Base-by-base conservation (phyloP, 2,888 invertebrate genomes). In the Lacanobia wlatinum region DNA sequence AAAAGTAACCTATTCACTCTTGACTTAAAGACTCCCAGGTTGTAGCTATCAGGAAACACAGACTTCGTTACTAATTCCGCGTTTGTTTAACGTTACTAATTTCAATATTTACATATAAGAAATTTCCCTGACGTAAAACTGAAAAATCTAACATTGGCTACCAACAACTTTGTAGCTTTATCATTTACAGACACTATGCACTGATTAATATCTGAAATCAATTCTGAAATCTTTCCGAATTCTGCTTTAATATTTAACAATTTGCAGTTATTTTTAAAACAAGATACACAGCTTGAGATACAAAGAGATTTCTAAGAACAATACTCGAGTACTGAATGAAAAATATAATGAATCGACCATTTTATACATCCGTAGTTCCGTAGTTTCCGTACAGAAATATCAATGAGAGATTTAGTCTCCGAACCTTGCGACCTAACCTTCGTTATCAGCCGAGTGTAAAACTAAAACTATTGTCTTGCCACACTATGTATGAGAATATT, bases 391-490 rank as follows among this genome's bases (percentile, higher is more conserved):
- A 28, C 38, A 46, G 4, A 21, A 14, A 60, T n/a, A 70, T 79
- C 70, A 80, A 72, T 72, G 64, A 71, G 60, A 76, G 71, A 82
- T 86, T 52, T 50, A 34, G 60, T 66, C 34, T 53, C 23, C 9
- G 56, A 71, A 82, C 87, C 77, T 87, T 78, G 83, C 14, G n/a
- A 60, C 59, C 77, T 73, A 74, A 74, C 87, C 85, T 87, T 85
- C 72, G 65, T 68, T 72, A 74, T 55, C 64, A 85, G 23, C 40
- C 70, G 21, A 75, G 34, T 86, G 82, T 75, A 78, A 80, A 77
- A 76, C 70, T 70, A 72, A 73, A 72, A 75, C 87, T 69, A 85
- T 85, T 85, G 87, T 85, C 63, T 76, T 65, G 58, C 12, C 16
- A 46, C 12, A 16, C 18, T 65, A 74, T 84, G 80, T 61, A 75